Conservation (phyloP, 2,797 vertebrate genomes). For the Mionectes olivaceus region DNA sequence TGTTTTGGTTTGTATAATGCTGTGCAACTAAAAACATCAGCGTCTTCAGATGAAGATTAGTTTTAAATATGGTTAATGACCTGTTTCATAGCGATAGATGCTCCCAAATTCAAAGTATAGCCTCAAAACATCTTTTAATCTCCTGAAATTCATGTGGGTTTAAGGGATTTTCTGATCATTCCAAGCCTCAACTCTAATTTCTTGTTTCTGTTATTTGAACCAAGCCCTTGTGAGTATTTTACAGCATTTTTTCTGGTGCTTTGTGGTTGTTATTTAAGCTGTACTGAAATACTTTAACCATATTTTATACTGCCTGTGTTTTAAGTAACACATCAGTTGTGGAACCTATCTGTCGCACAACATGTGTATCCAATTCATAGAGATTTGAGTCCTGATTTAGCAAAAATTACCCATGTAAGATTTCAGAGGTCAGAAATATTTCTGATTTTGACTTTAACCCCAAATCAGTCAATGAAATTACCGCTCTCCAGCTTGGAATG, state of each 20-base stretch:
- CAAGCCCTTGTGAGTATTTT: not conserved
- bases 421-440: not conserved
- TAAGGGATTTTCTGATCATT: not conserved
- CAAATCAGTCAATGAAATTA: not conserved
- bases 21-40: not conserved
- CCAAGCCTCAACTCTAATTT: not conserved
- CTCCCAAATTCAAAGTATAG: not conserved
- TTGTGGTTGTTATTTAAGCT: conserved; percentile 5
- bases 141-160: not conserved
- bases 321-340: not conserved
- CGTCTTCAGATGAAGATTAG: not conserved
- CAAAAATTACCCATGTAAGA: not conserved
- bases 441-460: conserved; percentile 10
- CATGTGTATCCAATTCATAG: not conserved
- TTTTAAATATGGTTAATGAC: not conserved
- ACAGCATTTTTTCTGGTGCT: not conserved
- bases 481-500: not conserved
- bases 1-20: not conserved
- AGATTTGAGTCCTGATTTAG: not conserved
- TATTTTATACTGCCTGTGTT: not conserved
- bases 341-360: not conserved
- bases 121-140: not conserved
- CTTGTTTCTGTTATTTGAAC: not conserved
- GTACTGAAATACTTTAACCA: not conserved
- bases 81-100: not conserved